Conservation (phyloP, 2,888 invertebrate species). For the Caenorhabditis panamensis region DNA sequence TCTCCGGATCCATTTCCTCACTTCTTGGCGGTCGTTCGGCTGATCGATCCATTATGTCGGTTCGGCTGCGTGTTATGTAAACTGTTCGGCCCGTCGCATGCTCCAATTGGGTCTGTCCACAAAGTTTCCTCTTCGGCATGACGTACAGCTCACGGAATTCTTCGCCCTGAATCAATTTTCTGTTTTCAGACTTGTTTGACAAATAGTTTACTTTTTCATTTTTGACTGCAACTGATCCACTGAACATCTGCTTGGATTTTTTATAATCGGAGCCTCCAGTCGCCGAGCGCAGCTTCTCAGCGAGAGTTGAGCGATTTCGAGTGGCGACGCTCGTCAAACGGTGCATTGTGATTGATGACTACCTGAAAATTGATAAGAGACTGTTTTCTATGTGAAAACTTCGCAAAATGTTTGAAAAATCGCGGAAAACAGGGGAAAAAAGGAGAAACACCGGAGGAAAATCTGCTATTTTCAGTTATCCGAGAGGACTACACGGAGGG, state of each 20-base stretch:
- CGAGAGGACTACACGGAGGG: too few species aligned
- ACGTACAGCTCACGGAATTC: slow-evolving; percentile 76
- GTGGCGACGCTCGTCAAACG: slow-evolving; percentile 14
- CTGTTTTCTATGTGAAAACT: too few species aligned
- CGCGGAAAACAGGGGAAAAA: too few species aligned
- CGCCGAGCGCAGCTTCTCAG: slow-evolving; percentile 52
- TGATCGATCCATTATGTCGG: slow-evolving; percentile 73
- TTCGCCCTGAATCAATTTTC: slow-evolving; percentile 73
- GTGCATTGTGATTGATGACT: slow-evolving; percentile 28
- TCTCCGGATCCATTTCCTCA: slow-evolving; percentile 73
- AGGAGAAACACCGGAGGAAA: too few species aligned
- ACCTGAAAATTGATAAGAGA: too few species aligned
- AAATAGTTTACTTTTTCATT: too few species aligned
- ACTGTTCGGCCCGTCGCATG: slow-evolving; percentile 72
- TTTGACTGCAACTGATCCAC: slow-evolving; percentile 35
- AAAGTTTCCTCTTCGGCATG: slow-evolving; percentile 77
- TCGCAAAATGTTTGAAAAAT: too few species aligned
- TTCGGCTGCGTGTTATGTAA: slow-evolving; percentile 60
- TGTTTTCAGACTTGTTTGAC: too few species aligned
- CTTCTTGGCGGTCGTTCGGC: slow-evolving; percentile 73
- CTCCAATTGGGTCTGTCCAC: slow-evolving; percentile 75
- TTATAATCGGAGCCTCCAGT: slow-evolving; percentile 28
- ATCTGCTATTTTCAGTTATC: too few species aligned
- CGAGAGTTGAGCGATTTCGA: slow-evolving; percentile 42
- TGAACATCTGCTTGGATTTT: slow-evolving; percentile 33